Evolutionary conservation across 2,113 vertebrate genomes (phyloP).

Genomic region (Embiotoca jacksoni): DNA sequence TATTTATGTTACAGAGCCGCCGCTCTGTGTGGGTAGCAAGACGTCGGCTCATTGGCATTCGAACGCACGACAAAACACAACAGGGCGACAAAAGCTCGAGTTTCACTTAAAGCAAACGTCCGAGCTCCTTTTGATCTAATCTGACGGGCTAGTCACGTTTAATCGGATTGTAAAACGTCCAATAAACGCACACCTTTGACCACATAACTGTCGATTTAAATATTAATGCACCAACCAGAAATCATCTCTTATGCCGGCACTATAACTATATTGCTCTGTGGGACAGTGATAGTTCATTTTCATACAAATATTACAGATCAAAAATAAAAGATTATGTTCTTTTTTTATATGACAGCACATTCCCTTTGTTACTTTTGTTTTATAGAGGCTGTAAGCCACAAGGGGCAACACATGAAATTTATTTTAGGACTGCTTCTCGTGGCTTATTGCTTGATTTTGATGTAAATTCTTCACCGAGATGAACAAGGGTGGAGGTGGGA

Average conservation of each 20-base stretch:
- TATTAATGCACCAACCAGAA: conserved; percentile 62
- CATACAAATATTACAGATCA: conserved; percentile 42
- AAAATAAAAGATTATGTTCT: conserved; percentile 58
- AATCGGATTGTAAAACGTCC: conserved; percentile 59
- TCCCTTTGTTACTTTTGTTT: conserved; percentile 53
- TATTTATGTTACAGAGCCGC: conserved; percentile 67
- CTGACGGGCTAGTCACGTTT: conserved; percentile 60
- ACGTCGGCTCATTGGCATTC: conserved; percentile 58
- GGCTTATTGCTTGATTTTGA: conserved; percentile 42
- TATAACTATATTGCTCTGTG: conserved; percentile 46
- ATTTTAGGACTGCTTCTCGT: conserved; percentile 36
- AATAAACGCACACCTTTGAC: conserved; percentile 69
- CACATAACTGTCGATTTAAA: conserved; percentile 62
- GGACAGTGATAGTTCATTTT: conserved; percentile 32
- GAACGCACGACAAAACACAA: conserved; percentile 52
- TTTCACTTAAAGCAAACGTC: conserved; percentile 31
- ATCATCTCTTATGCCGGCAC: conserved; percentile 42
- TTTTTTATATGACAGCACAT: conserved; percentile 46
- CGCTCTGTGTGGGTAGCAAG: conserved; percentile 67
- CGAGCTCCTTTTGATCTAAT: conserved; percentile 15
- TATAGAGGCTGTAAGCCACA: conserved; percentile 43
- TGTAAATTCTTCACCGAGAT: conserved; percentile 39
- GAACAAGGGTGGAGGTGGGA: neutral
- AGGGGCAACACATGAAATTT: conserved; percentile 39
- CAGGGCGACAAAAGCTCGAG: conserved; percentile 20